Conservation (phyloP, 1,140 invertebrate species). For the Trichonephila clavipes region DNA sequence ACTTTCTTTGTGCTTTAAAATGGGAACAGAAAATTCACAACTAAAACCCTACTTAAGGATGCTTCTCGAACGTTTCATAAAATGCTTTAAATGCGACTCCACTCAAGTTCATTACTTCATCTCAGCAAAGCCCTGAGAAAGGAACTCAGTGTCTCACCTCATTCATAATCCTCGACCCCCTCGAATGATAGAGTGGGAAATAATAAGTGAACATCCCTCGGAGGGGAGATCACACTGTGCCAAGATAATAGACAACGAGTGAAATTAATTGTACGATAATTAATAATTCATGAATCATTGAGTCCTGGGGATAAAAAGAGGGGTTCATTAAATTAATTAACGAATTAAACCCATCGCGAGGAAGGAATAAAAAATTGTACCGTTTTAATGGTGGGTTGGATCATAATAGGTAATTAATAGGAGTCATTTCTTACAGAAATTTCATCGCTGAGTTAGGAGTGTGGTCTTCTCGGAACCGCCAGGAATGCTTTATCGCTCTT, state of each 20-base stretch:
- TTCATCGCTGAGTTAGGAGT: not conserved
- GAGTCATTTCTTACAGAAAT: not conserved
- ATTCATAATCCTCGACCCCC: not conserved
- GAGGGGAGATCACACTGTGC: not conserved
- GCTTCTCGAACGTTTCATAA: too few species aligned
- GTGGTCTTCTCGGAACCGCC: not conserved
- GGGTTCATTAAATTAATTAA: conserved; percentile 56
- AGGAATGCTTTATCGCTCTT: not conserved
- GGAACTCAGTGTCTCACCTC: not conserved
- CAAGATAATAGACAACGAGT: conserved; percentile 14
- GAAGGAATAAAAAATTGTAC: not conserved
- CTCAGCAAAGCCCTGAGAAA: not conserved
- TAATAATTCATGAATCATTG: conserved; percentile 46
- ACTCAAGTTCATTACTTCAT: not conserved
- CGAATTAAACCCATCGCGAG: not conserved
- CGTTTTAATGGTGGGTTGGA: not conserved
- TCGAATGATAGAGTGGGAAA: conserved; percentile 14
- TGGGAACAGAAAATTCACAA: too few species aligned
- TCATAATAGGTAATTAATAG: conserved; percentile 46
- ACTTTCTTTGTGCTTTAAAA: too few species aligned
- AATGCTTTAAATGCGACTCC: too few species aligned
- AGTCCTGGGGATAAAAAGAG: not conserved
- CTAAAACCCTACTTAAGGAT: too few species aligned
- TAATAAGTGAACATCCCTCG: not conserved
- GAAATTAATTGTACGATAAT: conserved; percentile 30